Conservation (phyloP, 2,797 vertebrate species). For the Danio jaintianensis region DNA sequence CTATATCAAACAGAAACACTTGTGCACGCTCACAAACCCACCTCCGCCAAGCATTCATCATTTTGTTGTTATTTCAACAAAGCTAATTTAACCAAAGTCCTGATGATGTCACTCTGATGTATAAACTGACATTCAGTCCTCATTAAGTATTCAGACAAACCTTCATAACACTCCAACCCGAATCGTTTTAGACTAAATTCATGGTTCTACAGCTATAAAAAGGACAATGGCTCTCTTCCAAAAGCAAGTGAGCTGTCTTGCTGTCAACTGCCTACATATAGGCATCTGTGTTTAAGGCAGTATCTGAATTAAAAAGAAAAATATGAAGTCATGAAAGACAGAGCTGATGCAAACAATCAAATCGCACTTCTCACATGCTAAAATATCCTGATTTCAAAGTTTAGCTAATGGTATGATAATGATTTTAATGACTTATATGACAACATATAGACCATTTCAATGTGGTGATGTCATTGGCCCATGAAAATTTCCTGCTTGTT, state of each 20-base stretch:
- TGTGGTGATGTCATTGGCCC: too few relatives aligned
- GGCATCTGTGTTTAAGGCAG: not conserved
- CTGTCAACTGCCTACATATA: not conserved
- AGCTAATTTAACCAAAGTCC: constrained; percentile 18
- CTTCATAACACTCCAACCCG: not conserved
- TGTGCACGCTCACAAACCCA: constrained; percentile 37
- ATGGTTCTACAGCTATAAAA: not conserved
- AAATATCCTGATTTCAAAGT: not conserved
- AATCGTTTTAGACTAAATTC: not conserved
- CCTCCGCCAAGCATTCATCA: not conserved
- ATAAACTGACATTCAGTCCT: constrained; percentile 12
- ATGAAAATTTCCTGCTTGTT: too few relatives aligned
- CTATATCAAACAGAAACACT: constrained; percentile 50
- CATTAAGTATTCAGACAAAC: constrained; percentile 16
- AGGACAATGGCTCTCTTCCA: not conserved
- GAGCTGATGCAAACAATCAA: not conserved
- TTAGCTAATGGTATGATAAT: not conserved
- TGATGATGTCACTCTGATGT: constrained; percentile 22
- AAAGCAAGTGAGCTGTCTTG: not conserved
- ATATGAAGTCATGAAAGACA: not conserved
- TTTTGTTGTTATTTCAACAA: constrained; percentile 22
- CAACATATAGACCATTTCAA: too few relatives aligned
- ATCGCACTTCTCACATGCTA: not conserved
- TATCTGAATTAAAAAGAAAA: not conserved
- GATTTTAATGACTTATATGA: not conserved